Evolutionary conservation across 2,113 vertebrate species (phyloP), one percentile per base, ranked within the genome.

Genomic region (Phyllopteryx taeniolatus): DNA sequence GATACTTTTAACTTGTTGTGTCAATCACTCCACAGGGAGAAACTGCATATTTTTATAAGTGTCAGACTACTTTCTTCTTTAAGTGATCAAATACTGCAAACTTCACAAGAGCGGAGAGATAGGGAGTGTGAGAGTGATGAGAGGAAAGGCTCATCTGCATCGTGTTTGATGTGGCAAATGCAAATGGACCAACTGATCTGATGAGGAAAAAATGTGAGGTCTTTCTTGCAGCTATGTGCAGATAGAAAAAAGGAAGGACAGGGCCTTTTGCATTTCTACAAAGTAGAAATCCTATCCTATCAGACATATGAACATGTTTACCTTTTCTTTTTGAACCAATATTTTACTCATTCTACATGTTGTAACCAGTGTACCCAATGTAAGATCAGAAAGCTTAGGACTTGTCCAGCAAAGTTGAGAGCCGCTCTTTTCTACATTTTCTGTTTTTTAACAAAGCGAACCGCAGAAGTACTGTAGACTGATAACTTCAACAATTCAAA

Each of bases 171-270:
- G 86, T 83, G 82, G 80, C 81, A 90, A 92, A 91, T 91, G 87
- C 89, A 89, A 91, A 90, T 90, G 86, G 86, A 75, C 85, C 88
- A 91, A 92, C 90, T 89, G 82, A 91, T 91, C 85, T 90, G 86
- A 88, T 82, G 77, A 87, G 73, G 85, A 62, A 63, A 84, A 90
- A 85, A 89, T 83, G 79, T 81, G 85, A 86, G 87, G 90, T 88
- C 81, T 76, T 80, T 78, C 76, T 83, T 66, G 76, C 81, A 84
- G 83, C 79, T 90, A 83, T 89, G 87, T 90, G 87, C 86, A 86
- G 85, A 87, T 67, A 65, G 68, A 76, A 14, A 72, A 70, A 62
- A 0, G 1, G 62, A 79, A 75, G 62, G 83, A 82, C 74, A 8
- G 57, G 22, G 51, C 64, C 63, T 67, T 87, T 85, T 66, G 76